These are phyloP conservation scores for Aspidiotus destructor DNA, from an alignment of 2,888 invertebrate genomes.

Conservation along the genomic window DNA sequence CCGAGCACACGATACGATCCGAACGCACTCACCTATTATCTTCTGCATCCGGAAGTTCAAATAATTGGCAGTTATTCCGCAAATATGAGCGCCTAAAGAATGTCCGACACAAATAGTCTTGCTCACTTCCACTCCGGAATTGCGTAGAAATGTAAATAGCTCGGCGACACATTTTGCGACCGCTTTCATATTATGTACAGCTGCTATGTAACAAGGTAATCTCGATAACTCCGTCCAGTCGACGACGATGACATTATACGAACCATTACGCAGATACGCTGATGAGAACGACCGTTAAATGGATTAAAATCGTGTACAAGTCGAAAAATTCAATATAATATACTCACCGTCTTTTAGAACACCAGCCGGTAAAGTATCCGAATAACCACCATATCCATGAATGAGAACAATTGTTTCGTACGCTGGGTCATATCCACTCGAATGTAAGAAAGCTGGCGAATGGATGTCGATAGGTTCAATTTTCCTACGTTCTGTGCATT, in stretches of 20 bases:
- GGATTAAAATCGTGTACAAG: no score
- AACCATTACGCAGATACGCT: slow-evolving; percentile 64
- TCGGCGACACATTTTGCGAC: slow-evolving; percentile 61
- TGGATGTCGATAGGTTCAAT: slow-evolving; percentile 44
- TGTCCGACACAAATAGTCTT: slow-evolving; percentile 67
- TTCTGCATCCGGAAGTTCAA: slow-evolving; percentile 61
- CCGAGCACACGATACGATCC: no score
- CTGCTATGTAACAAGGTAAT: slow-evolving; percentile 59
- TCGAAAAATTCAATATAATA: neutral
- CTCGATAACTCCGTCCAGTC: slow-evolving; percentile 68
- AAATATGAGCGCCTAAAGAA: slow-evolving; percentile 60
- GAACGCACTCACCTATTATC: slow-evolving; percentile 53
- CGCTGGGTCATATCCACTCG: slow-evolving; percentile 58
- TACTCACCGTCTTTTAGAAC: slow-evolving; percentile 59
- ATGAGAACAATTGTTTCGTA: slow-evolving; percentile 61
- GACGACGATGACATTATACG: slow-evolving; percentile 65
- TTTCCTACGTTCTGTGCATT: slow-evolving; percentile 1
- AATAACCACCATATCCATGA: slow-evolving; percentile 67
- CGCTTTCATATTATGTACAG: slow-evolving; percentile 63
- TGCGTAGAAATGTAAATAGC: slow-evolving; percentile 53
- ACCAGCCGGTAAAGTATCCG: slow-evolving; percentile 57
- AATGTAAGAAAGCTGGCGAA: slow-evolving; percentile 62
- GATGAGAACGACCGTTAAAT: slow-evolving; percentile 25
- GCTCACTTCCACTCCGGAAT: slow-evolving; percentile 53
- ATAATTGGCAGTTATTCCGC: slow-evolving; percentile 63